These are phyloP conservation scores for Phyllopteryx taeniolatus DNA, from an alignment of 2,113 vertebrate genomes.

Conservation along the genomic window DNA sequence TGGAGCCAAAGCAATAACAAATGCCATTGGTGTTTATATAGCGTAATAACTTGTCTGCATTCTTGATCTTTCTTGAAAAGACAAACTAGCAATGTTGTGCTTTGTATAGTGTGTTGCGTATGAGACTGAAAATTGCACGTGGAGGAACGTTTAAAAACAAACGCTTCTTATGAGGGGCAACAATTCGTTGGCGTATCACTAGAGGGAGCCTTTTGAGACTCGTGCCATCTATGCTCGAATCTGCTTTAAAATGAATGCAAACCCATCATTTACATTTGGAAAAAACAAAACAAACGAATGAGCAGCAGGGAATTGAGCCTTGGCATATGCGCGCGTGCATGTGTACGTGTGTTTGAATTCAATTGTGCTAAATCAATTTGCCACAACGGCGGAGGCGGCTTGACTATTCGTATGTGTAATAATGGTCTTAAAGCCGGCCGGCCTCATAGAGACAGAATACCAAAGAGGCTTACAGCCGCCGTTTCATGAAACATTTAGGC, in stretches of 20 bases:
- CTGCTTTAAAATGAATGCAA: constrained; percentile 20
- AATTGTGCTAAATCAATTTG: constrained; percentile 67
- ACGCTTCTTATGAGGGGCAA: too few relatives aligned
- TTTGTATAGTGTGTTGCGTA: too few relatives aligned
- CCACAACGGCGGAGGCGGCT: constrained; percentile 57
- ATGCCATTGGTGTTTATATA: too few relatives aligned
- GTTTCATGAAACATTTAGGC: constrained; percentile 83
- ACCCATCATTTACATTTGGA: constrained; percentile 42
- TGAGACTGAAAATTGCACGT: too few relatives aligned
- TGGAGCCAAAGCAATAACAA: too few relatives aligned
- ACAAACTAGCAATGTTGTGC: too few relatives aligned
- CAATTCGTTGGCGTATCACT: too few relatives aligned
- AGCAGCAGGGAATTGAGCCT: constrained; percentile 68
- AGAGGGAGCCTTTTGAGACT: too few relatives aligned
- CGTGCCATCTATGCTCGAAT: too few relatives aligned
- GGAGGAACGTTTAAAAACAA: too few relatives aligned
- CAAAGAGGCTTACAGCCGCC: constrained; percentile 78
- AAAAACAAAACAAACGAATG: constrained; percentile 11
- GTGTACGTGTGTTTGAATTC: constrained; percentile 60
- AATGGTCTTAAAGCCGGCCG: constrained; percentile 68
- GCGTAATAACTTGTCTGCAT: too few relatives aligned
- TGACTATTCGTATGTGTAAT: constrained; percentile 69
- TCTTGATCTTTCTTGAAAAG: too few relatives aligned
- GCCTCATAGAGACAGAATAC: constrained; percentile 70
- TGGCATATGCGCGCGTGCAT: constrained; percentile 34